Conservation (phyloP, 2,888 invertebrate species). For the Diaphora mendica region DNA sequence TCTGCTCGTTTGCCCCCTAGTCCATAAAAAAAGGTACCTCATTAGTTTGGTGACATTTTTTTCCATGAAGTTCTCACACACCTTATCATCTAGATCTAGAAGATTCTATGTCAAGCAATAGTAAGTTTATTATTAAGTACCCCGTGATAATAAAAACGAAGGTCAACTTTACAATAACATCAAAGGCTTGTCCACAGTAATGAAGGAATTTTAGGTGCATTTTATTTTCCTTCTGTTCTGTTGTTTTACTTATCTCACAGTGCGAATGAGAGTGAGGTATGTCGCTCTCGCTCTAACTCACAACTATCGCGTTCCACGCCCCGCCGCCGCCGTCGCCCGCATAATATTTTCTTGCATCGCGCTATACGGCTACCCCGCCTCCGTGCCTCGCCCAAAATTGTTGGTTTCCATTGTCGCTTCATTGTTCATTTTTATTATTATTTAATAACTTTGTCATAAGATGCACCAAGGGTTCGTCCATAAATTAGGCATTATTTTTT, state of each 20-base stretch:
- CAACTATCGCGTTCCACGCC: conserved; percentile 47
- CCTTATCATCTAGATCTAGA: conserved; percentile 31
- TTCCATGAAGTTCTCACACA: conserved; percentile 31
- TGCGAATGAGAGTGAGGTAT: conserved; percentile 50
- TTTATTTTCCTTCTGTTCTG: conserved; percentile 74
- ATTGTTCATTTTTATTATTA: conserved; percentile 13
- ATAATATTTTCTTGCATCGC: conserved; percentile 74
- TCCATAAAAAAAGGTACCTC: no score
- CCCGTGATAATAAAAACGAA: conserved; percentile 54
- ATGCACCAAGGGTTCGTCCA: background rate
- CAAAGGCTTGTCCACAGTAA: conserved; percentile 63
- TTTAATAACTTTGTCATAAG: background rate
- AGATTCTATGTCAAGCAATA: conserved; percentile 24
- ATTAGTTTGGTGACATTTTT: conserved; percentile 38
- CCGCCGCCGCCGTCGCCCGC: conserved; percentile 58
- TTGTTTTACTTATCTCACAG: conserved; percentile 69
- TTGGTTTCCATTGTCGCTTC: conserved; percentile 70
- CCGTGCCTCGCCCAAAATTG: conserved; percentile 71
- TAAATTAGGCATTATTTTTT: background rate
- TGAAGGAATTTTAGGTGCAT: conserved; percentile 75
- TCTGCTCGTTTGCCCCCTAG: no score
- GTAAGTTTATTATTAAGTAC: conserved; percentile 32
- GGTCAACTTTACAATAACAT: conserved; percentile 66
- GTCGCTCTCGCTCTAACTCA: conserved; percentile 56
- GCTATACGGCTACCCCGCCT: conserved; percentile 77